Conservation (phyloP, 2,797 vertebrate genomes). For the Centroberyx gerrardi region DNA sequence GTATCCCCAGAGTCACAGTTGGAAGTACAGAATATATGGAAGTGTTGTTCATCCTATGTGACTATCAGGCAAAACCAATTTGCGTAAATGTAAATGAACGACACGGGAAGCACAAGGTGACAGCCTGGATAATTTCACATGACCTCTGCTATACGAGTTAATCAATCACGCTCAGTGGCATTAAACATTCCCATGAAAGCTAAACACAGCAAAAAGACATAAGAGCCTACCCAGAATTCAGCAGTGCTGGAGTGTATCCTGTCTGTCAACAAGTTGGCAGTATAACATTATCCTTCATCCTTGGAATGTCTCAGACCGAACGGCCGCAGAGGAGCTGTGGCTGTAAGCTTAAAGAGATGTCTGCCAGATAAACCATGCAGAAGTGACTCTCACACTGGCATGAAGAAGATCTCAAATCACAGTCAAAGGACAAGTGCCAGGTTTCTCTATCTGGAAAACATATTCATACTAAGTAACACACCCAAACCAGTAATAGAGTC, state of each 20-base stretch:
- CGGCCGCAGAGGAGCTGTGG: slow-evolving; percentile 21
- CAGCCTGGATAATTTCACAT: slow-evolving; percentile 69
- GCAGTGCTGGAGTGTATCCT: slow-evolving; percentile 54
- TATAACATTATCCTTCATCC: slow-evolving; percentile 12
- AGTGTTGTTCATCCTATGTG: slow-evolving; percentile 3
- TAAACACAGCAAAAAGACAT: slow-evolving; percentile 53
- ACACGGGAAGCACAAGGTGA: slow-evolving; percentile 38
- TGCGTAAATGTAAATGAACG: slow-evolving; percentile 50
- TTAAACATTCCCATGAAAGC: slow-evolving; percentile 68
- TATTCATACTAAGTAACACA: background rate
- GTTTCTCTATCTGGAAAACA: background rate
- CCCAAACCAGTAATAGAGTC: background rate
- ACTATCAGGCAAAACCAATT: slow-evolving; percentile 29
- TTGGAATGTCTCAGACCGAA: slow-evolving; percentile 31
- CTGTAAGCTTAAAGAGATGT: slow-evolving; percentile 23
- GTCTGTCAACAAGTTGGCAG: slow-evolving; percentile 69
- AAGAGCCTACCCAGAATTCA: slow-evolving; percentile 52
- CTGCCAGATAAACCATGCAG: slow-evolving; percentile 2
- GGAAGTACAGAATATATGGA: slow-evolving; percentile 1
- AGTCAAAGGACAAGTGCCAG: background rate
- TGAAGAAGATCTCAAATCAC: slow-evolving; percentile 4
- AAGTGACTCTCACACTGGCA: slow-evolving; percentile 4
- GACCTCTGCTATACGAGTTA: slow-evolving; percentile 63
- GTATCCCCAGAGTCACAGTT: slow-evolving; percentile 7
- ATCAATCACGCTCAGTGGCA: slow-evolving; percentile 63